A percentile compares a stretch with the other conserved stretches of the same genome.
phyloP scores from a whole-genome alignment of 2,113 vertebrate genomes.

The Todiramphus chloris region DNA sequence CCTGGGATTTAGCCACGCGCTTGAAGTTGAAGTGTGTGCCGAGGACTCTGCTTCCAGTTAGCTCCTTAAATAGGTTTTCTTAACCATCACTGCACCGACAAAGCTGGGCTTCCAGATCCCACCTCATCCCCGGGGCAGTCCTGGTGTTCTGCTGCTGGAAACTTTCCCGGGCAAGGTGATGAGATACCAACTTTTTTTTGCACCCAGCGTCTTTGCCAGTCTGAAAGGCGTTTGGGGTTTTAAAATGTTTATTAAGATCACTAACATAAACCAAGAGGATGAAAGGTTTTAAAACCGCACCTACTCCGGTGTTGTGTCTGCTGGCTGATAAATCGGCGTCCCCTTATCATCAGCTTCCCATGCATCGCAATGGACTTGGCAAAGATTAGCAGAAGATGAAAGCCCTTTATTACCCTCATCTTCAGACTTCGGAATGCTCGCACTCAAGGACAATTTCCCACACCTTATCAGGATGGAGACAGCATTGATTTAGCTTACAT shows the following conservation, averaged over 20 bases:
- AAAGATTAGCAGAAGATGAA: conserved; percentile 18
- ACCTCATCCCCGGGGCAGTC: not conserved
- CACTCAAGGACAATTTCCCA: conserved; percentile 63
- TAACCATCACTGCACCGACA: rapidly evolving
- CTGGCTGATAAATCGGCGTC: conserved; percentile 42
- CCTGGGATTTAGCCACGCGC: not conserved
- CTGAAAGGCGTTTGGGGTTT: not conserved
- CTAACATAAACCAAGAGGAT: not conserved
- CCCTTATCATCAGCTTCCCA: conserved; percentile 6
- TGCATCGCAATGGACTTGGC: conserved; percentile 10
- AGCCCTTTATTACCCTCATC: conserved; percentile 43
- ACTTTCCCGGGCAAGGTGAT: no score
- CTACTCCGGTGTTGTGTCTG: not conserved
- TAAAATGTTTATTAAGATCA: not conserved
- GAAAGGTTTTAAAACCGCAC: not conserved
- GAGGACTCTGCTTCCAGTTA: not conserved
- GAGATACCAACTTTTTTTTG: not conserved
- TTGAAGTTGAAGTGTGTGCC: not conserved
- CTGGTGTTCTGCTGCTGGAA: not conserved
- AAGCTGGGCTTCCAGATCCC: not conserved
- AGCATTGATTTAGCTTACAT: conserved; percentile 67
- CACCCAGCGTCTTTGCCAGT: not conserved
- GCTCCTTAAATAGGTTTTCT: not conserved
- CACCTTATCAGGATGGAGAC: conserved; percentile 27
- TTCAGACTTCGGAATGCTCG: conserved; percentile 1